A percentile compares a stretch with the other conserved stretches of the same genome.
phyloP scores from a whole-genome alignment of 2,888 invertebrate genomes.

The Hirtodrosophila cameraria region DNA sequence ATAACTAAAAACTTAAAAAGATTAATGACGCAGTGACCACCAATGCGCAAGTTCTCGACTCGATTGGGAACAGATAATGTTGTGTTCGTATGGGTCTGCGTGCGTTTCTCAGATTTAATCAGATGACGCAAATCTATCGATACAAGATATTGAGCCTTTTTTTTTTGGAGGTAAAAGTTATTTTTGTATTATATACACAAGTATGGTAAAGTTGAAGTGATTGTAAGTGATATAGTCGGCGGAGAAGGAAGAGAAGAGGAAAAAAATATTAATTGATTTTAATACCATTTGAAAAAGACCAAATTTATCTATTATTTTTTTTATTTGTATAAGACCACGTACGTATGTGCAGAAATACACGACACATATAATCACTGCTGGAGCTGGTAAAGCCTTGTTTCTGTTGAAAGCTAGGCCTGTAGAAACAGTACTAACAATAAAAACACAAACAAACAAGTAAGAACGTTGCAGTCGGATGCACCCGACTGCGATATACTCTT shows the following conservation, averaged over 20 bases:
- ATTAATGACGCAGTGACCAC: not conserved
- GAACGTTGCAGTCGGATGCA: no score
- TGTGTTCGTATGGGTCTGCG: conserved; percentile 3
- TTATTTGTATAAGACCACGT: not conserved
- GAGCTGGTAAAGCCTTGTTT: not conserved
- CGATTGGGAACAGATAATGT: not conserved
- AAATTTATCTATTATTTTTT: conserved; percentile 7
- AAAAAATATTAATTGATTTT: conserved; percentile 30
- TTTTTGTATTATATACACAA: not conserved
- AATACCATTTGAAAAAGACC: conserved; percentile 24
- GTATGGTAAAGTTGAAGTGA: not conserved
- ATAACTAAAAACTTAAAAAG: conserved; percentile 3
- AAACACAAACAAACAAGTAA: no score
- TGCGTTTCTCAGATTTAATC: not conserved
- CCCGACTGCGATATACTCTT: no score
- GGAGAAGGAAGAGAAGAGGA: conserved; percentile 39
- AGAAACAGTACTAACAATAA: not conserved
- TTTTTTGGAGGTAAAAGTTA: not conserved
- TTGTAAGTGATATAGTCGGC: conserved; percentile 2
- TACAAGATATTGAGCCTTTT: conserved; percentile 6
- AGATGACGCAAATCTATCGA: not conserved
- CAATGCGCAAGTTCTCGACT: not conserved
- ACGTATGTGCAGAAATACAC: no score
- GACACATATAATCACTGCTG: not conserved
- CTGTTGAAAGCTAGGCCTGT: not conserved